Base-by-base conservation (phyloP, 1,140 invertebrate species). In the Holcopasites calliopsidis region DNA sequence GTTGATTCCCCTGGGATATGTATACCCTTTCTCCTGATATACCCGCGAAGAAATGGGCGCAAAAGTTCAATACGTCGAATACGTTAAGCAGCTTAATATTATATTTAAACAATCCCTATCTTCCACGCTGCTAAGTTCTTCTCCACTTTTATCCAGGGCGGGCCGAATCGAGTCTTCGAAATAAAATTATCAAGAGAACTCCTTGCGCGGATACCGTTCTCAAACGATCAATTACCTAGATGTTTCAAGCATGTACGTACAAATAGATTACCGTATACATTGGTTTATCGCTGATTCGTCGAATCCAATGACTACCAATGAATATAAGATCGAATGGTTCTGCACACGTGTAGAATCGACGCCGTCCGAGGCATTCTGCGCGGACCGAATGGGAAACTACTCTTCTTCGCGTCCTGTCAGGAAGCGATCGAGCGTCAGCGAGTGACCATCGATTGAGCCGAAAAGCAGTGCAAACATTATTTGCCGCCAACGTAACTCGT, bases 401-500 rank as follows among this genome's bases (percentile, higher is more conserved):
- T 44, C 42, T 44, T 44, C 38, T 13, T 40, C 38, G 38, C 13
- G n/a, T n/a, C n/a, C n/a, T n/a, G 80, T 82, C 77, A 79, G 72
- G 26, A 50, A 77, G 42, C 78, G 80, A 82, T 82, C 62, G 79
- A 81, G 74, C 68, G 74, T 81, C 72, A 82, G 74, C 69, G 79
- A 81, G 74, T 82, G 81, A 82, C 50, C 69, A 82, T 82, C 79
- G 79, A 82, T 69, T 70, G 69, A 78, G 64, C 49, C 75, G 79
- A 73, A 79, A 82, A 79, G 76, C 82, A 83, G 71, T 74, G 74
- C 82, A 84, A 84, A 84, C 78, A 80, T 80, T 80, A 83, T 84
- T 83, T 80, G 77, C 82, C 74, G 73, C 65, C 66, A n/a, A 75
- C 82, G 74, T 77, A 80, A 80, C 74, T 80, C 81, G 70, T 84